Percentiles rank a stretch among this genome's conserved stretches.
These are phyloP conservation scores for Barbus barbus DNA, from an alignment of 2,113 vertebrate genomes.

Conservation along the genomic window DNA sequence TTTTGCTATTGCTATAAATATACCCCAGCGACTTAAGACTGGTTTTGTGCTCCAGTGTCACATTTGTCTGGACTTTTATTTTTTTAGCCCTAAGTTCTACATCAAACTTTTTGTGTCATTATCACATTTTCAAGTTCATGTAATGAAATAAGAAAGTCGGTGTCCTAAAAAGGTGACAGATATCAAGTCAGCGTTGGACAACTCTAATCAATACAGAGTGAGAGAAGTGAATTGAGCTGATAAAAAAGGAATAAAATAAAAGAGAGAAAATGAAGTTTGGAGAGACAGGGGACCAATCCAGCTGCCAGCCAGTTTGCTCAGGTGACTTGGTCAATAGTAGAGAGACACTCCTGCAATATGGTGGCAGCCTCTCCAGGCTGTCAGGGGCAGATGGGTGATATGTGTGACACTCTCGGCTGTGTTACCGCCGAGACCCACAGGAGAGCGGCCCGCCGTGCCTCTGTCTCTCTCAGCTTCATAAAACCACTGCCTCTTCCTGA, in stretches of 20 bases:
- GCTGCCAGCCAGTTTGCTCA: conserved; percentile 51
- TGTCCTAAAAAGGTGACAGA: conserved; percentile 47
- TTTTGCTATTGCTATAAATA: no score
- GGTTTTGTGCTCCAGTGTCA: no score
- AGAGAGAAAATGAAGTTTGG: conserved; percentile 54
- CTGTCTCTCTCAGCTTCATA: conserved; percentile 67
- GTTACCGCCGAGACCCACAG: conserved; percentile 66
- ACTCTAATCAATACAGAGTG: conserved; percentile 55
- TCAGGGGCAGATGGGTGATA: conserved; percentile 52
- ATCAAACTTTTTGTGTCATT: background rate
- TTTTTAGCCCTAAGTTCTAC: background rate
- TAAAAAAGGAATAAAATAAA: conserved; percentile 51
- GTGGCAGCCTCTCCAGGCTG: conserved; percentile 39
- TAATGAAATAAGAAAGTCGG: conserved; percentile 49
- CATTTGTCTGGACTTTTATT: background rate
- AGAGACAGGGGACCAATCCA: conserved; percentile 58
- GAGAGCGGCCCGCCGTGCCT: conserved; percentile 65
- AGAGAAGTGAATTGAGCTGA: conserved; percentile 39
- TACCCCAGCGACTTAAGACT: no score
- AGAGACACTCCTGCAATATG: conserved; percentile 55
- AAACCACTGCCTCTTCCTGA: conserved; percentile 60
- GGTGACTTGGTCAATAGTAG: conserved; percentile 57
- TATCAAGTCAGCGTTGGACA: conserved; percentile 33
- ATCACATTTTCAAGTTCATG: background rate
- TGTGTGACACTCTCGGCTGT: conserved; percentile 65